These are phyloP conservation scores for Catocala nupta DNA, from an alignment of 2,888 invertebrate species.

Conservation along the genomic window DNA sequence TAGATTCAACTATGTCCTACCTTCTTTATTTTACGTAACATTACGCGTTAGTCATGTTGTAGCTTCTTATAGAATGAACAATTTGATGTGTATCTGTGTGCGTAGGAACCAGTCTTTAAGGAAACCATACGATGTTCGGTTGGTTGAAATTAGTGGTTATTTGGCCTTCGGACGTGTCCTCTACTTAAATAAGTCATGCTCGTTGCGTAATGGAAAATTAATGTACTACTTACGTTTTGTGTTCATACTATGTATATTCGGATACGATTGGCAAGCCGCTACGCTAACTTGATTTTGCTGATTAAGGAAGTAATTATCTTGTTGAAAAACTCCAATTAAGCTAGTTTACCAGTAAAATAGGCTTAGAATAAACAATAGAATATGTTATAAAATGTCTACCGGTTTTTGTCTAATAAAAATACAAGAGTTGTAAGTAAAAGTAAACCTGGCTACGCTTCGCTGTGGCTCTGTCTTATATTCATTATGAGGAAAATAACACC, in stretches of 20 bases:
- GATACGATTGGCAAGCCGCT: constrained; percentile 9
- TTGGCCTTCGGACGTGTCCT: constrained; percentile 11
- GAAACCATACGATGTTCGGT: constrained; percentile 18
- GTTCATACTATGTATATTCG: constrained; percentile 6
- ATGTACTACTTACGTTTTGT: constrained; percentile 16
- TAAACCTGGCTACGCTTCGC: no score
- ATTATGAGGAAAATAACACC: no score
- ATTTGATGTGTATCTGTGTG: constrained; percentile 3
- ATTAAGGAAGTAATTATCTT: constrained; percentile 16
- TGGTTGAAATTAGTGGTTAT: not conserved
- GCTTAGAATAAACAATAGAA: no score
- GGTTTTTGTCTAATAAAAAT: no score
- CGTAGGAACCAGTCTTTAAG: constrained; percentile 10
- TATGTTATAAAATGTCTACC: no score
- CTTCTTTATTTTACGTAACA: no score
- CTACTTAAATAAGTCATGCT: constrained; percentile 6
- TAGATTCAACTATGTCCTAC: no score
- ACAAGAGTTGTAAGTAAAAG: no score
- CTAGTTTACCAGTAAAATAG: no score
- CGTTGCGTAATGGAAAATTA: constrained; percentile 29
- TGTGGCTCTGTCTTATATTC: no score
- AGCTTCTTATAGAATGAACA: not conserved
- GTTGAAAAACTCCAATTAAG: not conserved
- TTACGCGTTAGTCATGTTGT: no score
- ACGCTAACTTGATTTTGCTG: constrained; percentile 1